Evolutionary conservation across 2,888 invertebrate genomes (phyloP).

Genomic region (Leptinotarsa haldemani): DNA sequence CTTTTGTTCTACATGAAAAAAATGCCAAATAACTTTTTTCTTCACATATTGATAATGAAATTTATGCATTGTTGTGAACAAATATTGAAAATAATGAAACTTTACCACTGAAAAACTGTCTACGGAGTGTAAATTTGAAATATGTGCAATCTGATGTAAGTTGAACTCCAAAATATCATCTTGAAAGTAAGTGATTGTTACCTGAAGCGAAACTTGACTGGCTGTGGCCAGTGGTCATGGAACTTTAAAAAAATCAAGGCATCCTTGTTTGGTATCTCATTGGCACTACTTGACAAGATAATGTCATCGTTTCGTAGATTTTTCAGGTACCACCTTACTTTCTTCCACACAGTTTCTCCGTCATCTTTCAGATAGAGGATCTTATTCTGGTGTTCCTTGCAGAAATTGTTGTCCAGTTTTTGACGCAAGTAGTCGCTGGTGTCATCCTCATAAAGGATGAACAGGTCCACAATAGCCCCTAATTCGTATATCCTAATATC

Average conservation of each 20-base stretch:
- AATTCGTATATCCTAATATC: slow-evolving; percentile 74
- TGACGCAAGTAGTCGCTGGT: slow-evolving; percentile 64
- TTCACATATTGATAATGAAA: too few species aligned
- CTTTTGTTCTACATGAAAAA: too few species aligned
- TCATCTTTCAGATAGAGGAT: slow-evolving; percentile 67
- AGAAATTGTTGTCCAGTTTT: slow-evolving; percentile 66
- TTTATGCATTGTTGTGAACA: too few species aligned
- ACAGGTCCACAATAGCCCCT: slow-evolving; percentile 72
- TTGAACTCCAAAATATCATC: too few species aligned
- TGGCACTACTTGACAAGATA: slow-evolving; percentile 70
- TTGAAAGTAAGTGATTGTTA: slow-evolving; percentile 48
- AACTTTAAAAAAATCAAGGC: slow-evolving; percentile 76
- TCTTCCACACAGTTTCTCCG: slow-evolving; percentile 64
- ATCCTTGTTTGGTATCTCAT: slow-evolving; percentile 72
- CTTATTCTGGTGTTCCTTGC: slow-evolving; percentile 67
- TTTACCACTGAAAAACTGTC: not conserved
- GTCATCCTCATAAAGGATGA: slow-evolving; percentile 70
- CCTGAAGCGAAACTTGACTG: slow-evolving; percentile 71
- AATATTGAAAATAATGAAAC: too few species aligned
- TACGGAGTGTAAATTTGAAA: not conserved
- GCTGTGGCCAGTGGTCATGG: slow-evolving; percentile 74
- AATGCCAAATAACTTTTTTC: too few species aligned
- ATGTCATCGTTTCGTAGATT: slow-evolving; percentile 70
- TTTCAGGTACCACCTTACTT: slow-evolving; percentile 61
- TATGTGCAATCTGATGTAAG: not conserved